phyloP scores from a whole-genome alignment of 2,113 vertebrate species.

The Mionectes macconnelli region DNA sequence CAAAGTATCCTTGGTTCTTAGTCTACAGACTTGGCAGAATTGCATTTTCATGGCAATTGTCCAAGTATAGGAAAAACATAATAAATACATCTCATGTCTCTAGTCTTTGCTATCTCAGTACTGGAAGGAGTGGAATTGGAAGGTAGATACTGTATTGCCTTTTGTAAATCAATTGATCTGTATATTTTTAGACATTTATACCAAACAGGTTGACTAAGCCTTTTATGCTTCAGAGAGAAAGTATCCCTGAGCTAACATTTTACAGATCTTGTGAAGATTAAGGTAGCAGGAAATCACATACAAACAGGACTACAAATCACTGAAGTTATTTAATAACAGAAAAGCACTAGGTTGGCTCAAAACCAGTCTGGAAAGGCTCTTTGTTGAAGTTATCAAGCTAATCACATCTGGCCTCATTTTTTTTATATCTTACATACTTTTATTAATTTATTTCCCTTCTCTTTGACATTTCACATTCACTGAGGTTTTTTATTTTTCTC shows the following conservation, averaged over 20 bases:
- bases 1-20: background rate
- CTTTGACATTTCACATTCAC: background rate
- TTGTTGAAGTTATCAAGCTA: background rate
- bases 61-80: background rate
- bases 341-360: background rate
- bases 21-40: background rate
- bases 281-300: constrained; percentile 24
- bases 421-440: background rate
- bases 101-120: constrained; percentile 10
- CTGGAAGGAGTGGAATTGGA: constrained; percentile 14
- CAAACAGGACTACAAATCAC: constrained; percentile 17
- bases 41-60: background rate
- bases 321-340: background rate
- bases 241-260: background rate
- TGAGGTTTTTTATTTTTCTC: background rate
- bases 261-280: background rate
- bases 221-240: constrained; percentile 25
- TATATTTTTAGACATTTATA: constrained; percentile 22
- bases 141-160: background rate
- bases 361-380: background rate
- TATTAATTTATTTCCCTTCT: background rate
- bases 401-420: background rate
- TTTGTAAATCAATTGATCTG: background rate
- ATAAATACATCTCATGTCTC: background rate
- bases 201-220: background rate